Base-by-base conservation (phyloP, 2,888 invertebrate species). In the Onthophagus sagittarius region DNA sequence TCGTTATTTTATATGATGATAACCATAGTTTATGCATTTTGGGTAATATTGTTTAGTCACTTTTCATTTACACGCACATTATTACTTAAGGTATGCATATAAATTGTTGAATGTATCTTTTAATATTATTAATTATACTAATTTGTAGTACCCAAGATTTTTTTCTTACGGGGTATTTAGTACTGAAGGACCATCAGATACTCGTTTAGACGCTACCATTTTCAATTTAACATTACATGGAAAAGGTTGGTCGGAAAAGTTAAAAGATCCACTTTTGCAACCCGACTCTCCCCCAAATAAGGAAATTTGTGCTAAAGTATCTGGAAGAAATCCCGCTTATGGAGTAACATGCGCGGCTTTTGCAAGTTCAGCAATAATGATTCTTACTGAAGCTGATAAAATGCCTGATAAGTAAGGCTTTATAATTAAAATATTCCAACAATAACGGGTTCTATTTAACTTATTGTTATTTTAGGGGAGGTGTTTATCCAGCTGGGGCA, bases 401-500 rank as follows among this genome's bases (percentile, higher is more conserved):
- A 89, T 98, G 88, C 96, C 97, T 0, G 83, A 86, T 69, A 86
- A 84, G 94, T 94, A 83, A 87, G 89, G 89, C 15, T 95, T 98
- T 82, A 86, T 86, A 39, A 88, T 91, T 72, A 92, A 92, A 81
- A 89, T 98, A 88, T 96, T 96, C 0, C 83, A 86, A 15, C n/a
- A 15, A 23, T 67, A n/a, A 67, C 9, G n/a, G n/a, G n/a, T 15
- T 64, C 9, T 64, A 13, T 5, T 64, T 9, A n/a, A n/a, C 7
- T 13, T 5, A 9, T 14, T 9, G 13, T 64, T 15, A 9, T 86
- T 88, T 74, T 85, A 95, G 94, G 9, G 96, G 96, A 62, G 98
- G 98, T 7, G 96, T 97, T 0, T 87, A 92, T 74, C 89, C 97
- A 0, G 95, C 98, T 0, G 97, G 92, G 0, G 91, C 91, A 9